Evolutionary conservation across 1,140 invertebrate species (phyloP).

Genomic region (Drosophila biarmipes): DNA sequence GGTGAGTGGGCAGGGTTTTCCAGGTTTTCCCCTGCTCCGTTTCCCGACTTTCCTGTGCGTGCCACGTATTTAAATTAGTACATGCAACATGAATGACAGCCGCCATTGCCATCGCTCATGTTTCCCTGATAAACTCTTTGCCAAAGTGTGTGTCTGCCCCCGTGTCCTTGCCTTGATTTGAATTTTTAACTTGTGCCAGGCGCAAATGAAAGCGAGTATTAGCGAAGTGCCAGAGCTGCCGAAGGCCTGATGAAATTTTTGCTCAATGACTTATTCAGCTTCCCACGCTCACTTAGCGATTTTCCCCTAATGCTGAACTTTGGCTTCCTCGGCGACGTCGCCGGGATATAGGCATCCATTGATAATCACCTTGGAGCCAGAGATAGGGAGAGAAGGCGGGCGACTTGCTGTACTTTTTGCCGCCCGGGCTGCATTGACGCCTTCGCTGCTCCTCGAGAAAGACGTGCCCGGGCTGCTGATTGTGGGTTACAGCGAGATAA

Average conservation of each 20-base stretch:
- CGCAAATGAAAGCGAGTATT: constrained; percentile 78
- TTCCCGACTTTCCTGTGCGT: constrained; percentile 42
- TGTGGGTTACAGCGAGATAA: constrained; percentile 10
- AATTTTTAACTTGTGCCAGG: constrained; percentile 75
- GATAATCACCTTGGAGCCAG: constrained; percentile 68
- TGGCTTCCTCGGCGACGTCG: constrained; percentile 35
- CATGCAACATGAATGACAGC: constrained; percentile 82
- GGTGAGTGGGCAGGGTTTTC: constrained; percentile 23
- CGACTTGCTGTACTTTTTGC: constrained; percentile 26
- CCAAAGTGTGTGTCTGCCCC: constrained; percentile 2
- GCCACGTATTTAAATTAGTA: constrained; percentile 80
- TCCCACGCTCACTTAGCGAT: constrained; percentile 30
- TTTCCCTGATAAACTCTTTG: constrained; percentile 64
- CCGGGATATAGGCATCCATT: constrained; percentile 26
- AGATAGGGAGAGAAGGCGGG: constrained; percentile 29
- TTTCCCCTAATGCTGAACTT: constrained; percentile 38
- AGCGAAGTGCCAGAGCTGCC: constrained; percentile 49
- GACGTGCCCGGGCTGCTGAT: constrained; percentile 43
- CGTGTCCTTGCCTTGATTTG: constrained; percentile 73
- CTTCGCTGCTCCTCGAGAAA: constrained; percentile 26
- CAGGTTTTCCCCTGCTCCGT: background rate
- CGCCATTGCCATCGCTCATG: constrained; percentile 67
- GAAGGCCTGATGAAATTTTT: constrained; percentile 59
- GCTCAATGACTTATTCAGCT: constrained; percentile 64
- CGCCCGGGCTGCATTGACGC: constrained; percentile 34